Evolutionary conservation across 1,140 invertebrate species (phyloP).

Genomic region (Elysia chlorotica): DNA sequence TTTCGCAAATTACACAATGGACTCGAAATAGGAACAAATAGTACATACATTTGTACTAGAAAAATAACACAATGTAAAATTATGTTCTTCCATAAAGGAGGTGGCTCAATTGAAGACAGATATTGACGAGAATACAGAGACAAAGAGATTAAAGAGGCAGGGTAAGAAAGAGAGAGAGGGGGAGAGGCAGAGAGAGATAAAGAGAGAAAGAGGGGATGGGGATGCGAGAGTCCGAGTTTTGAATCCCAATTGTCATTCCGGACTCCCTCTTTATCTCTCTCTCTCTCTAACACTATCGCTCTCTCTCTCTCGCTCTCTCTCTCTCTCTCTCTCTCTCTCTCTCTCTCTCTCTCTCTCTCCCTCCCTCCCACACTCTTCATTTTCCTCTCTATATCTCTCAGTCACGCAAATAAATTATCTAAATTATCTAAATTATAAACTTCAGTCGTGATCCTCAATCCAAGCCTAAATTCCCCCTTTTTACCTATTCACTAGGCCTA

Average conservation of each 20-base stretch:
- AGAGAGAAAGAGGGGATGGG: not conserved
- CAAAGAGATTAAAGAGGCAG: not conserved
- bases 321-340: slow-evolving; percentile 1
- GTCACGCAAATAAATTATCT: too few species aligned
- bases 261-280: not conserved
- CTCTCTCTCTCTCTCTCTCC: slow-evolving; percentile 7
- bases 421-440: too few species aligned
- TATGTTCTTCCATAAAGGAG: not conserved
- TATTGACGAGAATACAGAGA: not conserved
- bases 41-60: too few species aligned
- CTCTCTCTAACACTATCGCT: slow-evolving; percentile 1
- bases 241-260: too few species aligned
- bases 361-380: not conserved
- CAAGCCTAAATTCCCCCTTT: too few species aligned
- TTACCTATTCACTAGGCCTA: not conserved
- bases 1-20: too few species aligned
- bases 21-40: too few species aligned
- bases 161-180: not conserved
- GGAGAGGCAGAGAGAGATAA: not conserved
- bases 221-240: not conserved
- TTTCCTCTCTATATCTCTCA: too few species aligned
- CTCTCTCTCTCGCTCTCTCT: not conserved
- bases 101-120: not conserved
- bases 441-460: too few species aligned
- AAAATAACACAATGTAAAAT: too few species aligned